Evolutionary conservation across 2,888 invertebrate species (phyloP).

Genomic region (Syrista parreyssii): DNA sequence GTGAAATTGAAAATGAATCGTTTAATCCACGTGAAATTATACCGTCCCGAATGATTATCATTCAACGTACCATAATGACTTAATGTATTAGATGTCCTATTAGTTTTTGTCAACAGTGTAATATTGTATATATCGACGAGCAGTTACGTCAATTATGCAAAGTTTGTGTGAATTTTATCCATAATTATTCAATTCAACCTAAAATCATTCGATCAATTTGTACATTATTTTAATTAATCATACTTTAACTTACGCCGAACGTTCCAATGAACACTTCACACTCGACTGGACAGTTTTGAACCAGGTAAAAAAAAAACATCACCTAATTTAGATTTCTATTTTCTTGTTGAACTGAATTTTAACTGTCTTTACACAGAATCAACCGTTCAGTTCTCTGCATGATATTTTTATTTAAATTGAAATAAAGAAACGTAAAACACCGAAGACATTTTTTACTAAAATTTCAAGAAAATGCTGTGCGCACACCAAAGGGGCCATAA

Average conservation of each 20-base stretch:
- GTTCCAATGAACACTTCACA: not conserved
- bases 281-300: not conserved
- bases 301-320: not conserved
- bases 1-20: not conserved
- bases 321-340: not conserved
- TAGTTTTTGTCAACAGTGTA: not conserved
- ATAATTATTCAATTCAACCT: not conserved
- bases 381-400: not conserved
- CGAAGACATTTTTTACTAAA: not conserved
- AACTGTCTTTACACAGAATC: not conserved
- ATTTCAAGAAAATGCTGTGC: not conserved
- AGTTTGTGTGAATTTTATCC: not conserved
- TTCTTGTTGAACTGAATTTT: not conserved
- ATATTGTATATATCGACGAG: not conserved
- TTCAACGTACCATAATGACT: not conserved
- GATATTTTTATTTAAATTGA: not conserved
- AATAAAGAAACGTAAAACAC: not conserved
- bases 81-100: not conserved
- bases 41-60: not conserved
- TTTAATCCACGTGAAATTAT: not conserved
- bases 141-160: not conserved
- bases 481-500: not conserved
- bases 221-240: not conserved
- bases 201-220: not conserved
- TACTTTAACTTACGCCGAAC: not conserved